phyloP scores from a whole-genome alignment of 2,797 vertebrate species.

The Amblyraja radiata region DNA sequence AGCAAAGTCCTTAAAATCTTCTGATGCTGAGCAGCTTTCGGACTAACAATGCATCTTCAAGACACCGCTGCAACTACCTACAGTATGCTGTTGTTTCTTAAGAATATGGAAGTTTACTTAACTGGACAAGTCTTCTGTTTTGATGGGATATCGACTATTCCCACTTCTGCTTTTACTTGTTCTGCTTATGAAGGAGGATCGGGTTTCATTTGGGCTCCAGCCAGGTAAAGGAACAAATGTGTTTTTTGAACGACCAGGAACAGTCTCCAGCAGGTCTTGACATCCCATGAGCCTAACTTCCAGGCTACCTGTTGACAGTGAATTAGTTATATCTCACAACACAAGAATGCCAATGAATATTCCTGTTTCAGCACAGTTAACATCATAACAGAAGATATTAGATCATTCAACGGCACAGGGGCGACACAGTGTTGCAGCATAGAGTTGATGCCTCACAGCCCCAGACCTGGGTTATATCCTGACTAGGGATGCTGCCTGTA shows the following conservation, averaged over 20 bases:
- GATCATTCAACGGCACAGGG: not conserved
- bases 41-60: not conserved
- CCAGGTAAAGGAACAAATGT: constrained; percentile 64
- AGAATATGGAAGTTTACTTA: constrained; percentile 57
- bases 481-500: too few species aligned
- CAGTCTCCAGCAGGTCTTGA: constrained; percentile 77
- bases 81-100: constrained; percentile 16
- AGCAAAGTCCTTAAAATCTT: not conserved
- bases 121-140: constrained; percentile 79
- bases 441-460: too few species aligned
- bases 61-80: constrained; percentile 13
- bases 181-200: constrained; percentile 74
- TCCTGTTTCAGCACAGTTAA: not conserved
- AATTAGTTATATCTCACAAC: constrained; percentile 4
- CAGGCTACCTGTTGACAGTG: constrained; percentile 63
- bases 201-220: constrained; percentile 77
- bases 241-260: constrained; percentile 75
- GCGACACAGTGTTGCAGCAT: too few species aligned
- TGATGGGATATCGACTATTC: constrained; percentile 70
- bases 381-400: not conserved
- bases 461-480: too few species aligned
- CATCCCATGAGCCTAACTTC: constrained; percentile 82
- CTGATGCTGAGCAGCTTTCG: not conserved
- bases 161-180: constrained; percentile 71
- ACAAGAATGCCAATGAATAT: not conserved